phyloP scores from a whole-genome alignment of 2,888 invertebrate species.

The Nasonia oneida region DNA sequence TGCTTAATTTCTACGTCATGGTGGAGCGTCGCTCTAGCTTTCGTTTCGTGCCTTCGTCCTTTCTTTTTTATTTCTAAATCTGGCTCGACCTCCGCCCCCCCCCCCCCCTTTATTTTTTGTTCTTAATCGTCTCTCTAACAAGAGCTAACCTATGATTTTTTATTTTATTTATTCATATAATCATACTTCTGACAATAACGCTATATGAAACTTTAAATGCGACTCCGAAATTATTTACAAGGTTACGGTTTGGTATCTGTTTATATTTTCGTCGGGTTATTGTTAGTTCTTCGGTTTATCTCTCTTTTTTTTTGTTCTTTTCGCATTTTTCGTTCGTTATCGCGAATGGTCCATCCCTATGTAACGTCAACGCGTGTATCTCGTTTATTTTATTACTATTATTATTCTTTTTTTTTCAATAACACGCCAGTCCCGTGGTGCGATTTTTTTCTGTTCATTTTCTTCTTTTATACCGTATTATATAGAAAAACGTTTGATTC shows the following conservation, averaged over 20 bases:
- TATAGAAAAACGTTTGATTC: constrained; percentile 61
- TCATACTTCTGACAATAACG: constrained; percentile 49
- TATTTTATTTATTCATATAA: constrained; percentile 38
- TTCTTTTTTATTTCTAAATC: background rate
- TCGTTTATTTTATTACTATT: constrained; percentile 24
- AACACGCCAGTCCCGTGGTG: constrained; percentile 38
- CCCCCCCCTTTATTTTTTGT: background rate
- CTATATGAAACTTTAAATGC: constrained; percentile 57
- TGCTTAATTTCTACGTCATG: background rate
- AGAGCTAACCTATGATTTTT: constrained; percentile 33
- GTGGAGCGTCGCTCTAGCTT: background rate
- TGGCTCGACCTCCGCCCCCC: constrained; percentile 9
- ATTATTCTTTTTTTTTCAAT: constrained; percentile 31
- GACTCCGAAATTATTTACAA: constrained; percentile 58
- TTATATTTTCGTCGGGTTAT: constrained; percentile 17
- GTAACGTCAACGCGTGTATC: constrained; percentile 6
- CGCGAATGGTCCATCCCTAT: constrained; percentile 61
- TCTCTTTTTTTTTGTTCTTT: constrained; percentile 26
- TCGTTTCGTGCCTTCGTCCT: background rate
- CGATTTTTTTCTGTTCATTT: constrained; percentile 39
- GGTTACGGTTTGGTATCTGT: constrained; percentile 32
- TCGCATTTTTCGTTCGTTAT: constrained; percentile 64
- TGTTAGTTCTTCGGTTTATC: constrained; percentile 7
- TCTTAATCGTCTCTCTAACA: constrained; percentile 22
- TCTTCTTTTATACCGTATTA: constrained; percentile 19